Evolutionary conservation across 1,140 invertebrate genomes (phyloP), one percentile per base, ranked within the genome.

Genomic region (Dreissena polymorpha): DNA sequence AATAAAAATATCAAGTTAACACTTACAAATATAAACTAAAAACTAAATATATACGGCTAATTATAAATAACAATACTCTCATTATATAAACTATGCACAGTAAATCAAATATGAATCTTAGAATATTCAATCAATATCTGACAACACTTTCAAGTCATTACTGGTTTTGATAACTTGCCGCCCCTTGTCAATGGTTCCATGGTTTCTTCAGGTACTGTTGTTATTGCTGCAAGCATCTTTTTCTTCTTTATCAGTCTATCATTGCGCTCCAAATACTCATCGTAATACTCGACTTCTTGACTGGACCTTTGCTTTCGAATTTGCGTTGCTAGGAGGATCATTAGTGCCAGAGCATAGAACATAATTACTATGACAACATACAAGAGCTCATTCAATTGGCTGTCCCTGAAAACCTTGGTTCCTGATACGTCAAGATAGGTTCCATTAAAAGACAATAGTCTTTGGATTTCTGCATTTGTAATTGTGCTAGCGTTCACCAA

Each of bases 361-460:
- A 90, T 89, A 14, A 91, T 90, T 49, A 91, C 89, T 69, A 91
- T 88, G 74, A 91, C 90, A 74, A 91, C 89, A 79, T 91, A 91
- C 21, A 91, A 82, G 0, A 91, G 83, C 68, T 91, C 90, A 78
- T 91, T 91, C 12, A 88, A 55, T 67, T 90, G 85, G 79, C 89
- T 91, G 86, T 91, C 90, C 13, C 86, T 82, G 78, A 83, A 90
- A 2, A 85, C 78, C 27, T 87, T 70, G 21, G 86, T 86, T 5
- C 83, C 29, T 18, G 81, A 67, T 13, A 91, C 74, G 23, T 87
- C 83, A 27, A 91, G 84, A 13, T 88, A 63, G 0, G 89, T 88
- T 53, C 86, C 88, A 79, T 90, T 90, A 13, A 88, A 55, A 27
- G 85, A 64, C 7, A 72, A 39, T 18, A 86, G 72, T 50, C 83